These are phyloP conservation scores for Nesidiocoris tenuis DNA, from an alignment of 2,888 invertebrate genomes.

Conservation along the genomic window DNA sequence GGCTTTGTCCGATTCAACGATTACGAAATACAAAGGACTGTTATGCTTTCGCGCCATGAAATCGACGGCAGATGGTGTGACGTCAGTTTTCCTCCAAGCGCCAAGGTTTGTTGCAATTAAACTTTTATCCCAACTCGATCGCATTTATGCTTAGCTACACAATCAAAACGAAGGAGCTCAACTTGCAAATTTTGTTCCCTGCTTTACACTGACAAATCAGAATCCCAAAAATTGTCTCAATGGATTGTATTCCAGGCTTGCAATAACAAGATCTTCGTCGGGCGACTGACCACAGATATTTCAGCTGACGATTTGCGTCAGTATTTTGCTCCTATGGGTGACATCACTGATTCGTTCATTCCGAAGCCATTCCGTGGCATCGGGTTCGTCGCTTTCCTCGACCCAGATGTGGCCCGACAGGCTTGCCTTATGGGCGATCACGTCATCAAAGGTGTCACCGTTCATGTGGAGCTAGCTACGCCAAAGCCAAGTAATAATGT, in stretches of 20 bases:
- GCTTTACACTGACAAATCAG: too few relatives aligned
- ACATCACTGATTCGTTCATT: constrained; percentile 93
- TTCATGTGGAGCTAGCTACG: constrained; percentile 84
- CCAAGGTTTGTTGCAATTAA: not conserved
- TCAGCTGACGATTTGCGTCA: constrained; percentile 84
- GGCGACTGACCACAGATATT: constrained; percentile 89
- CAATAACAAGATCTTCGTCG: constrained; percentile 86
- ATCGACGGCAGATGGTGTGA: constrained; percentile 98
- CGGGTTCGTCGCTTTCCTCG: constrained; percentile 91
- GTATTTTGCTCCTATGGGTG: constrained; percentile 86
- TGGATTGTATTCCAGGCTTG: not conserved
- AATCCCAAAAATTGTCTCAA: too few relatives aligned
- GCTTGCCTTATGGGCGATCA: constrained; percentile 85
- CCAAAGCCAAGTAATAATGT: constrained; percentile 62
- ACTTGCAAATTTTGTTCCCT: too few relatives aligned
- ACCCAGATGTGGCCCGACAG: constrained; percentile 85
- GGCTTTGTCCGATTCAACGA: constrained; percentile 96
- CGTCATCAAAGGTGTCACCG: constrained; percentile 80
- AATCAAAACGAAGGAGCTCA: too few relatives aligned
- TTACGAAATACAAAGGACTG: constrained; percentile 92
- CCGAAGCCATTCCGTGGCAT: constrained; percentile 90
- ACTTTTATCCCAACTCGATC: not conserved
- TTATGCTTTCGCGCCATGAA: constrained; percentile 89
- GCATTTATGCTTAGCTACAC: too few relatives aligned
- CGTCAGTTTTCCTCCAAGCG: constrained; percentile 79